Conservation (phyloP, 2,113 vertebrate species). For the Pomatostomus ruficeps region DNA sequence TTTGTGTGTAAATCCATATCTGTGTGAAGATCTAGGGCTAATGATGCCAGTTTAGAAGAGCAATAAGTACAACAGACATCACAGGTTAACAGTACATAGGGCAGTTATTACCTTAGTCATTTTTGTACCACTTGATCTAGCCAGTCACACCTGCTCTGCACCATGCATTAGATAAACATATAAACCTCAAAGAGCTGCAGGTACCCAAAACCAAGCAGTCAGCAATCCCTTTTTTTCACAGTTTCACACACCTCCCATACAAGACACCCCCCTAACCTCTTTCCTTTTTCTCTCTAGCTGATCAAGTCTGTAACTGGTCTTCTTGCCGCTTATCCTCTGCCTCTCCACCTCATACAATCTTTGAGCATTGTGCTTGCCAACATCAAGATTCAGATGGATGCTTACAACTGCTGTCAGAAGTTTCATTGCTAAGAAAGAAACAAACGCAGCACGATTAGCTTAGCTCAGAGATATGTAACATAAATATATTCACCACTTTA, state of each 20-base stretch:
- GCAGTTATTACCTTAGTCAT: background rate
- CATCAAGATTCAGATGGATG: conserved; percentile 76
- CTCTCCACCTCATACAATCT: conserved; percentile 79
- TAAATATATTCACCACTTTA: background rate
- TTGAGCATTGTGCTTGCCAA: conserved; percentile 78
- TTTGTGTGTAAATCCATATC: background rate
- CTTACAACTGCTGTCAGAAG: conserved; percentile 80
- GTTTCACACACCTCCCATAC: background rate
- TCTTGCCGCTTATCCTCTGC: conserved; percentile 68
- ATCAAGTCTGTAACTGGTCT: conserved; percentile 69
- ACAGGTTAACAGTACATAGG: background rate
- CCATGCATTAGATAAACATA: background rate
- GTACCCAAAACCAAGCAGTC: background rate
- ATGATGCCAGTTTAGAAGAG: background rate
- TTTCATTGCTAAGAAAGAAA: conserved; percentile 79
- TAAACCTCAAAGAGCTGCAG: background rate
- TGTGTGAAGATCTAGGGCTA: background rate
- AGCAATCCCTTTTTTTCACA: background rate
- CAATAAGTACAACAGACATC: background rate
- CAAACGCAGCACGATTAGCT: background rate
- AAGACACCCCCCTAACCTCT: conserved; percentile 70
- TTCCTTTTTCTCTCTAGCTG: conserved; percentile 77
- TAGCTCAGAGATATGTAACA: background rate
- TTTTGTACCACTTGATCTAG: background rate
- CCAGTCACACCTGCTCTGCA: background rate